These are phyloP conservation scores for Lycaena phlaeas DNA, from an alignment of 2,888 invertebrate genomes.

Conservation along the genomic window DNA sequence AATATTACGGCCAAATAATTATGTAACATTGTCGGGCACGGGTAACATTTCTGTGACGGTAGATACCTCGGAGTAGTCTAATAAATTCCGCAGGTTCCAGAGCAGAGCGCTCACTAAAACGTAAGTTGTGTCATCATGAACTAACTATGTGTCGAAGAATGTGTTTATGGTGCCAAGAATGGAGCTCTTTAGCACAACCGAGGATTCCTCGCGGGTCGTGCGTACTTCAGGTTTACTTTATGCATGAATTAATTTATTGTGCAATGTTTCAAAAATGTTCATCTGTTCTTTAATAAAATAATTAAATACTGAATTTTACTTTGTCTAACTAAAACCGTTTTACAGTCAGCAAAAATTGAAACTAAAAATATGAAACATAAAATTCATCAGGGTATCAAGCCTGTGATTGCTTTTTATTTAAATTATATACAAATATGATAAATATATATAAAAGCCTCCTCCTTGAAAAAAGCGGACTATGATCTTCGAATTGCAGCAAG, in stretches of 20 bases:
- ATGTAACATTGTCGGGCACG: conserved; percentile 34
- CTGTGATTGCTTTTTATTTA: too few relatives aligned
- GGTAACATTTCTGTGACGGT: conserved; percentile 36
- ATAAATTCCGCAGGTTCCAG: conserved; percentile 49
- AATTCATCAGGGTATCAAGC: too few relatives aligned
- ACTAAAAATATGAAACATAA: too few relatives aligned
- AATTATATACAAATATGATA: too few relatives aligned
- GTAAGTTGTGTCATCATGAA: conserved; percentile 55
- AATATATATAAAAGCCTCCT: too few relatives aligned
- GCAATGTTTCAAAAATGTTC: conserved; percentile 13
- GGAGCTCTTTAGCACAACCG: conserved; percentile 46
- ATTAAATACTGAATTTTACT: too few relatives aligned
- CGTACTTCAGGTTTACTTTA: conserved; percentile 18
- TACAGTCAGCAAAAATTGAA: too few relatives aligned
- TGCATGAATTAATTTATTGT: conserved; percentile 20
- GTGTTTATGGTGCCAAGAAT: conserved; percentile 68
- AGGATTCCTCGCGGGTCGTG: conserved; percentile 26
- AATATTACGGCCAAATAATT: conserved; percentile 48
- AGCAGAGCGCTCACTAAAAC: conserved; percentile 47
- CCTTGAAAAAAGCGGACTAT: too few relatives aligned
- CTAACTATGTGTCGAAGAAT: conserved; percentile 70
- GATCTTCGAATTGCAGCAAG: too few relatives aligned
- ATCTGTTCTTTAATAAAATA: too few relatives aligned
- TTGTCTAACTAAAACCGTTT: too few relatives aligned
- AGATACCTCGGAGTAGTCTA: conserved; percentile 49